These are phyloP conservation scores for Cosmorhoe ocellata DNA, from an alignment of 2,888 invertebrate genomes.

Conservation along the genomic window DNA sequence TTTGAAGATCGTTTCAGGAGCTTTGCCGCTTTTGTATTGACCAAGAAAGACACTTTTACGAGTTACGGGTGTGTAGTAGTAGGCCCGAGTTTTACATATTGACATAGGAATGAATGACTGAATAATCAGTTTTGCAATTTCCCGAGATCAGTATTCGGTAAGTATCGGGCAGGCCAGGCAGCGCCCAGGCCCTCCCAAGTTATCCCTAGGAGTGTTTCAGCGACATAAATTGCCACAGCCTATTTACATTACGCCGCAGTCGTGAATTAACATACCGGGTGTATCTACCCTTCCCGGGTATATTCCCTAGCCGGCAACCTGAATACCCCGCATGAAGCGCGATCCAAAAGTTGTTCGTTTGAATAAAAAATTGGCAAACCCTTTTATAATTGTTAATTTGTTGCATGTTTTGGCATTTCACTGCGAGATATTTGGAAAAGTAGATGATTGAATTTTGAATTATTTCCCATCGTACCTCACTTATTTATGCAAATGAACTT, in stretches of 20 bases:
- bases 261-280: constrained; percentile 72
- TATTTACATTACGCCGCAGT: constrained; percentile 69
- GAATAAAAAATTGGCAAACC: constrained; percentile 24
- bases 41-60: no score
- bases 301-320: constrained; percentile 65
- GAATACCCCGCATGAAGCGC: constrained; percentile 53
- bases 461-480: background rate
- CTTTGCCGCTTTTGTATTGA: no score
- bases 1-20: no score
- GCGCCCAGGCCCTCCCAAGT: constrained; percentile 44
- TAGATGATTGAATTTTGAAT: constrained; percentile 12
- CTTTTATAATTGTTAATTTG: constrained; percentile 28
- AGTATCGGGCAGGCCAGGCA: constrained; percentile 40
- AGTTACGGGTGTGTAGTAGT: no score
- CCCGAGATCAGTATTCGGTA: constrained; percentile 37
- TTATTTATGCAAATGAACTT: no score
- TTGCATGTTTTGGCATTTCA: constrained; percentile 16
- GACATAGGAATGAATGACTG: constrained; percentile 48
- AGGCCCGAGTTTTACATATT: constrained; percentile 39
- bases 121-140: constrained; percentile 55
- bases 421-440: constrained; percentile 3
- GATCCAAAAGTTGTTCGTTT: constrained; percentile 24
- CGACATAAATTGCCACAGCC: constrained; percentile 72
- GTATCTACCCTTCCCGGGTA: constrained; percentile 14
- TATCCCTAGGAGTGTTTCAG: constrained; percentile 66